A percentile compares a stretch with the other conserved stretches of the same genome.
phyloP scores from a whole-genome alignment of 2,113 vertebrate species.

The Puffinus mauretanicus region DNA sequence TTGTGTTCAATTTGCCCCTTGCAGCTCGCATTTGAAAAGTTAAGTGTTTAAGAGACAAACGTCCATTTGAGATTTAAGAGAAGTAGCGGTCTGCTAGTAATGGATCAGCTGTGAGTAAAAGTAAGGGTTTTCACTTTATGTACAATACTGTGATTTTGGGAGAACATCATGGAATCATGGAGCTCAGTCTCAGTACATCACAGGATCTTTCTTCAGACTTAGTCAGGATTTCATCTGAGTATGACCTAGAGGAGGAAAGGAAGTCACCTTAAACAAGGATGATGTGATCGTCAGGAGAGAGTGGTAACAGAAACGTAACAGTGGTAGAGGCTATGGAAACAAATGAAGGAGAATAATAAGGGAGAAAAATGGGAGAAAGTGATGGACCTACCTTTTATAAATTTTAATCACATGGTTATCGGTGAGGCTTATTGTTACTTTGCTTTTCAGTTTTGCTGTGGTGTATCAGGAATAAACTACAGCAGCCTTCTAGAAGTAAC shows the following conservation, averaged over 20 bases:
- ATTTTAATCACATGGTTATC: background rate
- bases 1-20: background rate
- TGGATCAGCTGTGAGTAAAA: background rate
- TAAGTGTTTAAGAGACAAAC: background rate
- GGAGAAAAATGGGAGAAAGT: background rate
- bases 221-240: background rate
- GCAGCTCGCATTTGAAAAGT: background rate
- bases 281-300: background rate
- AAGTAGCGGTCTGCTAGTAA: background rate
- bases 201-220: background rate
- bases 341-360: background rate
- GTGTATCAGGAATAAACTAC: background rate
- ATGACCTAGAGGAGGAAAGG: background rate
- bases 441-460: background rate
- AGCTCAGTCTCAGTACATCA: background rate
- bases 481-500: background rate
- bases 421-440: background rate
- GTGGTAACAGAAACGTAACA: background rate
- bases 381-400: background rate
- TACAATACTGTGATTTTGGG: background rate
- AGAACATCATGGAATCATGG: background rate
- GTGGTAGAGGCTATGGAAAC: background rate
- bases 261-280: background rate
- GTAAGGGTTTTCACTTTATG: background rate
- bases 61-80: background rate